Evolutionary conservation across 2,888 invertebrate species (phyloP).

Genomic region (Pycnomerus fuliginosus): DNA sequence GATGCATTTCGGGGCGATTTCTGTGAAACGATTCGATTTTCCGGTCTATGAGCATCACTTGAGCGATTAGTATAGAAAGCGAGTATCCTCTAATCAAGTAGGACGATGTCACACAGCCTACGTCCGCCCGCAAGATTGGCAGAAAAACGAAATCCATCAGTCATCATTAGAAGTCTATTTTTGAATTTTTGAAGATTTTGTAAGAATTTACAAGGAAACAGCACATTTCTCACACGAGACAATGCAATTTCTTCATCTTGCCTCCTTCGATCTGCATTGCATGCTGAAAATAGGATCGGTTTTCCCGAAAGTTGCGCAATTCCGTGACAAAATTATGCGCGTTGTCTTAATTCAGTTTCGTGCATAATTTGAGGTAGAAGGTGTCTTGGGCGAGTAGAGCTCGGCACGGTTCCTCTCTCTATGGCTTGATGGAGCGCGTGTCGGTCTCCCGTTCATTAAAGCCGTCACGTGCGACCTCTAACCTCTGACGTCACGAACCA

Average conservation of each 20-base stretch:
- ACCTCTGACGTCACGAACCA: slow-evolving; percentile 25
- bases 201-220: too few relatives aligned
- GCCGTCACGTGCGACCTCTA: slow-evolving; percentile 35
- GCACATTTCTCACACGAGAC: too few relatives aligned
- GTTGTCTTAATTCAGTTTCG: not conserved
- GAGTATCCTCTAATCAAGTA: slow-evolving; percentile 35
- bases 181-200: too few relatives aligned
- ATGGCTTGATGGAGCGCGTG: slow-evolving; percentile 28
- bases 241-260: slow-evolving; percentile 27
- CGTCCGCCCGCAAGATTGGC: slow-evolving; percentile 14
- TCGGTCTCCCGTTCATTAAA: slow-evolving; percentile 34
- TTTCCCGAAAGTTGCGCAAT: too few relatives aligned
- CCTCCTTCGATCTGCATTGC: slow-evolving; percentile 24
- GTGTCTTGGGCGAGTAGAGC: slow-evolving; percentile 9
- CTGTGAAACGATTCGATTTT: too few relatives aligned
- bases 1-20: too few relatives aligned
- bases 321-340: too few relatives aligned
- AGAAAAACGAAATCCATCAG: slow-evolving; percentile 16
- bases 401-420: slow-evolving; percentile 9
- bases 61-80: slow-evolving; percentile 30
- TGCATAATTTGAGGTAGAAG: slow-evolving; percentile 1
- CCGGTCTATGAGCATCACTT: slow-evolving; percentile 1
- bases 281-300: too few relatives aligned
- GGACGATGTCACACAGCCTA: slow-evolving; percentile 31
- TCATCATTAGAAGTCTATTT: slow-evolving; percentile 20